Conservation (phyloP, 2,797 vertebrate genomes). For the Mycteria americana region DNA sequence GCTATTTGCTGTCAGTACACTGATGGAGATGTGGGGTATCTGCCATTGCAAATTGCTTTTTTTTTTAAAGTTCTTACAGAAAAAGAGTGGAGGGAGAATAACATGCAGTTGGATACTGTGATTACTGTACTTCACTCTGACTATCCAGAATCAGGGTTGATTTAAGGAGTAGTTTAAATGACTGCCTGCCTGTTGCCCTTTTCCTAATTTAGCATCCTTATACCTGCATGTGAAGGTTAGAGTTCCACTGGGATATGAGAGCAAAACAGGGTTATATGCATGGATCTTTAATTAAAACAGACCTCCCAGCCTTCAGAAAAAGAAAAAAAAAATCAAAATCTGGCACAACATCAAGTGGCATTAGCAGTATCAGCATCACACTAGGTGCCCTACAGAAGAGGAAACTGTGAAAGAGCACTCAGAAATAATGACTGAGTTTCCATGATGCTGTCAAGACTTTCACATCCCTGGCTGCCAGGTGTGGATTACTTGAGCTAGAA, state of each 20-base stretch:
- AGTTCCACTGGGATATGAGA: neutral
- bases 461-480: slow-evolving; percentile 28
- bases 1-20: neutral
- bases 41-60: neutral
- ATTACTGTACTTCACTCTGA: neutral
- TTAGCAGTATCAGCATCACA: neutral
- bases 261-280: neutral
- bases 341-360: slow-evolving; percentile 11
- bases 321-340: neutral
- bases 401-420: neutral
- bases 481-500: slow-evolving; percentile 51
- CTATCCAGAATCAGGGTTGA: neutral
- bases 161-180: neutral
- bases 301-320: neutral
- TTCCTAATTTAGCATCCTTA: slow-evolving; percentile 13
- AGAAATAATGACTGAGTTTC: slow-evolving; percentile 49
- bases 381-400: slow-evolving; percentile 2
- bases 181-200: neutral
- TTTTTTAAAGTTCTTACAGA: neutral
- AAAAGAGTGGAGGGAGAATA: neutral
- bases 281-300: slow-evolving; percentile 37
- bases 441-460: slow-evolving; percentile 47
- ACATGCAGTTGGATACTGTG: neutral
- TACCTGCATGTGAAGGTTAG: neutral
- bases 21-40: neutral